A percentile compares a stretch with the other conserved stretches of the same genome.
phyloP scores from a whole-genome alignment of 2,113 vertebrate genomes.

The Periophthalmus modestus region DNA sequence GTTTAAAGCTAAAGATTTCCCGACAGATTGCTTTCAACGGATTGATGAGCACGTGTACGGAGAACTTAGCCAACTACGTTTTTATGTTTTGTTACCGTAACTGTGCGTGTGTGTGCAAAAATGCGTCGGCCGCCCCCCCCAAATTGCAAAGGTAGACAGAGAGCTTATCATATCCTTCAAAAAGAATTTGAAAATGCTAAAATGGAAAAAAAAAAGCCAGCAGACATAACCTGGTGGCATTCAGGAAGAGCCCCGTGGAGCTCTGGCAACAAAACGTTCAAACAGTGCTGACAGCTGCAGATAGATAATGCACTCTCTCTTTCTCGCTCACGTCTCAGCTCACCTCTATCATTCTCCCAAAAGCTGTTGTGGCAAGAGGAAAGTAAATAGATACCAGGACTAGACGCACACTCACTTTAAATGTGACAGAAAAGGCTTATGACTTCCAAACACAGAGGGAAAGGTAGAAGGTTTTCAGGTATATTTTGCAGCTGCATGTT shows the following conservation, averaged over 20 bases:
- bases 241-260: conserved; percentile 47
- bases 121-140: conserved; percentile 11
- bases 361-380: conserved; percentile 42
- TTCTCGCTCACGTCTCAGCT: conserved; percentile 33
- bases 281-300: conserved; percentile 65
- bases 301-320: conserved; percentile 53
- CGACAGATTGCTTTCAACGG: conserved; percentile 79
- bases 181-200: conserved; percentile 54
- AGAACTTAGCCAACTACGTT: conserved; percentile 62
- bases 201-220: conserved; percentile 48
- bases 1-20: conserved; percentile 83
- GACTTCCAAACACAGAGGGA: conserved; percentile 21
- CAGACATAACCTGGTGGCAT: conserved; percentile 63
- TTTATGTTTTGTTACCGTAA: conserved; percentile 20
- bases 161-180: conserved; percentile 64
- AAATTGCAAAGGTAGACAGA: conserved; percentile 22
- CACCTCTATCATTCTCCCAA: conserved; percentile 53
- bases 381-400: conserved; percentile 33
- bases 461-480: conserved; percentile 10
- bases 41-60: conserved; percentile 78
- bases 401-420: conserved; percentile 22
- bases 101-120: conserved; percentile 9
- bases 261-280: conserved; percentile 42
- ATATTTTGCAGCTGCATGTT: background rate
- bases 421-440: conserved; percentile 25